Evolutionary conservation across 2,113 vertebrate genomes (phyloP), one percentile per base, ranked within the genome.

Genomic region (Coreoperca whiteheadi): DNA sequence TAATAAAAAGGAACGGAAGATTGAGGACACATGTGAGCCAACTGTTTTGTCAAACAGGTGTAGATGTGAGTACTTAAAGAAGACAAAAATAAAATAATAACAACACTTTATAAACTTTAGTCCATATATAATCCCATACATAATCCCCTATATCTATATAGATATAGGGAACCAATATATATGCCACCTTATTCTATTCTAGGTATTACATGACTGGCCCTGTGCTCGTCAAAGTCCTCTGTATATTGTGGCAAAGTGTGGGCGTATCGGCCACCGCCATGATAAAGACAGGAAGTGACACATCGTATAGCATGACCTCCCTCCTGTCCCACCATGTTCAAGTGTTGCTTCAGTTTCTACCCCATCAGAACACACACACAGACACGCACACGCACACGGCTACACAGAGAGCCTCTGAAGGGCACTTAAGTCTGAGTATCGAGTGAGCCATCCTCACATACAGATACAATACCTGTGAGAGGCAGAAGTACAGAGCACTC

Each of bases 281-380:
- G 92, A 94, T 60, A 85, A 82, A 81, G 83, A 94, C 85, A 79
- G 74, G 83, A 83, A 82, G 61, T 90, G 92, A 91, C 93, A 91
- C 66, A 66, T 93, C 85, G 89, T 91, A 82, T 82, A 90, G 88
- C 88, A 68, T 90, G 85, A 89, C 91, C 87, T 90, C 86, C 70
- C 86, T 89, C 65, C 81, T 75, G 32, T 87, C 70, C 87, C 86
- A 90, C 87, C 84, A 77, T 74, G 87, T 83, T 82, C 81, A 8
- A 65, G 61, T 72, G 77, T 84, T 32, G 65, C 88, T 81, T 88
- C 75, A 76, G 60, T 69, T 92, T 89, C 81, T 86, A 74, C 68
- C 74, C 85, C 81, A 85, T 86, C 90, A 83, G 64, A 88, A 77
- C 79, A 69, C 78, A 66, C 53, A 72, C 77, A 72, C 65, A 66